Conservation (phyloP, 2,888 invertebrate genomes). For the Didymodactylos carnosus region DNA sequence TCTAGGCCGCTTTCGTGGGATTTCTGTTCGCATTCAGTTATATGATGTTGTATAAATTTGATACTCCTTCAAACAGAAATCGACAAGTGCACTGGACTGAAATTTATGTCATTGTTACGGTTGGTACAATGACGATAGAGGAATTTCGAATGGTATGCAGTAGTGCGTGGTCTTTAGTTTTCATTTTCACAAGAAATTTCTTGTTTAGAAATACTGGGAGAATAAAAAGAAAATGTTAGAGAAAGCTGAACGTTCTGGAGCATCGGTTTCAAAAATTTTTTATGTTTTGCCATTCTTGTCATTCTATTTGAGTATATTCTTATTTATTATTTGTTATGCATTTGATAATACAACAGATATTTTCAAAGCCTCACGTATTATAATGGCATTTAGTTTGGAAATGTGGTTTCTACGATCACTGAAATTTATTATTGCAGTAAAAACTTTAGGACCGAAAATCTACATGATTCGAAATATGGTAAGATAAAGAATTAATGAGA, state of each 20-base stretch:
- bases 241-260: background rate
- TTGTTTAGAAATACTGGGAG: background rate
- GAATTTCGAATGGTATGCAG: background rate
- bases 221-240: background rate
- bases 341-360: background rate
- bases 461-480: no score
- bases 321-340: background rate
- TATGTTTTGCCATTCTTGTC: background rate
- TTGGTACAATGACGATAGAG: background rate
- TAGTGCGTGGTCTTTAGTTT: no score
- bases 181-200: no score
- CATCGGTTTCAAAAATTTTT: background rate
- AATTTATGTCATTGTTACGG: background rate
- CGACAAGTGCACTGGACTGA: background rate
- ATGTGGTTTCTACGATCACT: no score
- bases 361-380: background rate
- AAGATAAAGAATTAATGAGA: no score
- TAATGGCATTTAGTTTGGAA: no score
- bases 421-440: no score
- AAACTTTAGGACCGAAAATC: no score
- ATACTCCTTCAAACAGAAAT: background rate
- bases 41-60: background rate
- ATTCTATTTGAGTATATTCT: background rate
- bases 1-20: background rate
- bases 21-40: background rate